Percentiles rank a stretch among this genome's conserved stretches.
phyloP scores from a whole-genome alignment of 2,113 vertebrate genomes.

The Monopterus albus region DNA sequence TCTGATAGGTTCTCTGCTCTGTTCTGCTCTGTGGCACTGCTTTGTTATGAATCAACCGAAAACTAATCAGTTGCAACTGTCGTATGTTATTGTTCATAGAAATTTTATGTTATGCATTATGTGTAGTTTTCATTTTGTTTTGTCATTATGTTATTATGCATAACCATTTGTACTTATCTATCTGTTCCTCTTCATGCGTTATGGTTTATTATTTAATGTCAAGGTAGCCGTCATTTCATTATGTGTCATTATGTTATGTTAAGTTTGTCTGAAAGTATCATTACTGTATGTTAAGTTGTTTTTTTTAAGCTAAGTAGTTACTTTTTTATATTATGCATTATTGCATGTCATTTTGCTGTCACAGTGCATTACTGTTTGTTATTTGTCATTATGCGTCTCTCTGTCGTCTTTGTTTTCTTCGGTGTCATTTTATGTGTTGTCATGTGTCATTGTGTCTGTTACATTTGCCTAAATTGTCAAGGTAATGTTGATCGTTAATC shows the following conservation, averaged over 20 bases:
- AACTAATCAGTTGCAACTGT: constrained; percentile 7
- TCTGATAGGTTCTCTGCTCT: constrained; percentile 44
- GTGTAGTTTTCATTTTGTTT: too few species aligned
- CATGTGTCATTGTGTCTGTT: neutral
- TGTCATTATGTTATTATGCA: too few species aligned
- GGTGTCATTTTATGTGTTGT: neutral
- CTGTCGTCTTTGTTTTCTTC: neutral
- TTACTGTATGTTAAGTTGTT: neutral
- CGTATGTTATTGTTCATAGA: too few species aligned
- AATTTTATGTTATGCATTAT: too few species aligned
- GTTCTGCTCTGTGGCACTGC: neutral
- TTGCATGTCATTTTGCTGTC: too few species aligned
- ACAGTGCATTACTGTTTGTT: too few species aligned
- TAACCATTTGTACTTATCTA: too few species aligned
- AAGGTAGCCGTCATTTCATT: neutral
- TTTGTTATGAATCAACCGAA: constrained; percentile 2
- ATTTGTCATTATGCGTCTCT: neutral
- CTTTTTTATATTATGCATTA: too few species aligned
- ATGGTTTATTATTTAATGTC: neutral
- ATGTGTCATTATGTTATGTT: neutral
- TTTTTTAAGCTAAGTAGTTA: neutral
- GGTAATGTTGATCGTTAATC: constrained; percentile 2
- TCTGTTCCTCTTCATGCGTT: neutral
- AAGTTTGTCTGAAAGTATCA: too few species aligned
- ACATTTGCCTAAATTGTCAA: neutral